Evolutionary conservation across 2,113 vertebrate genomes (phyloP), one percentile per base, ranked within the genome.

Genomic region (Paradoxurus hermaphroditus): DNA sequence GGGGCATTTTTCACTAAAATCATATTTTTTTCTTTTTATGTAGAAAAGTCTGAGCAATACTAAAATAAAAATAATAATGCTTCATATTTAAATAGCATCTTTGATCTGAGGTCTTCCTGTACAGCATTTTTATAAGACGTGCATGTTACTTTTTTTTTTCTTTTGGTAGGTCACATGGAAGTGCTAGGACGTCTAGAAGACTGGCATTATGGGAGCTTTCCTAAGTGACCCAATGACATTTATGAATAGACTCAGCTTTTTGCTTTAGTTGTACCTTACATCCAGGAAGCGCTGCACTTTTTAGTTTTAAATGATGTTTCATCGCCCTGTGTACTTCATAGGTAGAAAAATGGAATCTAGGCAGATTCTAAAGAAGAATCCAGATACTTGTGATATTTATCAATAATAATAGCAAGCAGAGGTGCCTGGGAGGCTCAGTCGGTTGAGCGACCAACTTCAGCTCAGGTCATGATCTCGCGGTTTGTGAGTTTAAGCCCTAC

Each of bases 211-310:
- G 34, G 53, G 63, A 96, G 59, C 19, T 70, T 84, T 90, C 97
- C 96, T 96, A 97, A 97, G 73, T n/a, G n/a, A 63, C 79, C 70
- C 31, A 41, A 68, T 27, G 41, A 68, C 25, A 51, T 93, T 89
- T 51, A 83, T 91, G 95, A 96, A 97, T 70, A 97, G 97, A 97
- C 94, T 86, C 67, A 34, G 91, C 62, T 72, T 82, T 91, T 90
- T 53, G 14, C 63, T 96, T 93, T 36, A 68, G 3, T 36, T 36
- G 59, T 92, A 73, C 31, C 31, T 93, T 67, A 62, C 59, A 84
- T 53, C 53, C 62, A 81, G 68, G 68, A 97, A 97, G 56, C 49
- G 7, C 39, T 65, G 31, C n/a, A 53, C 41, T 34, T 92, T 91
- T 92, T 84, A 36, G 21, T 86, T 68, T 97, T 62, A 86, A 94